These are phyloP conservation scores for Magallana gigas DNA, from an alignment of 1,140 invertebrate species.

Conservation along the genomic window DNA sequence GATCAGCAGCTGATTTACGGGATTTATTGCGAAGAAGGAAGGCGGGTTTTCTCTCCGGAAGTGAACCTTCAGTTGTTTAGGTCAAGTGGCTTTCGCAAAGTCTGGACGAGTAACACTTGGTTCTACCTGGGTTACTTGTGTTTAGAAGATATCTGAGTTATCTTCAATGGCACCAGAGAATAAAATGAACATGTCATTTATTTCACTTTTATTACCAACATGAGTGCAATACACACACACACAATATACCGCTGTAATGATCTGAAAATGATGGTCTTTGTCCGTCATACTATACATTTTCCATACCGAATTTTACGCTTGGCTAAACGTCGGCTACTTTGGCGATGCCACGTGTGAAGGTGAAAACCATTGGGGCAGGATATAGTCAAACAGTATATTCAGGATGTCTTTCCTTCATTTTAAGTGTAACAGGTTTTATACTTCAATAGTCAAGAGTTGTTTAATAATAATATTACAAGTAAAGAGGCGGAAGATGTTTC, in stretches of 20 bases:
- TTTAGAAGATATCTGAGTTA: not conserved
- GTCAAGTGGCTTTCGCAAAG: not conserved
- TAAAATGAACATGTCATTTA: too few relatives aligned
- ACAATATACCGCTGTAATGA: too few relatives aligned
- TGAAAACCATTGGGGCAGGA: not conserved
- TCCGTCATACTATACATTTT: conserved; percentile 33
- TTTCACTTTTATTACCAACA: too few relatives aligned
- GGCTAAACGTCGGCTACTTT: conserved; percentile 70
- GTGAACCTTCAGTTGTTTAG: conserved; percentile 67
- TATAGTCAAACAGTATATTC: too few relatives aligned
- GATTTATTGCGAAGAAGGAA: conserved; percentile 62
- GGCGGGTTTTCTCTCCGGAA: conserved; percentile 55
- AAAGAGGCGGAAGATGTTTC: too few relatives aligned
- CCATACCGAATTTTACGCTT: conserved; percentile 62
- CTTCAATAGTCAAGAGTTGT: too few relatives aligned
- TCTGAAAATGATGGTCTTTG: too few relatives aligned
- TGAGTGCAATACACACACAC: too few relatives aligned
- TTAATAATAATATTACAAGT: too few relatives aligned
- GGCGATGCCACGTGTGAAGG: conserved; percentile 37
- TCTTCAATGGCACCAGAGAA: too few relatives aligned
- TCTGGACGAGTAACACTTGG: conserved; percentile 61
- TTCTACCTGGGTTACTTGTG: conserved; percentile 67
- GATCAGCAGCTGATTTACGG: conserved; percentile 73
- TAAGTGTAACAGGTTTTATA: too few relatives aligned
- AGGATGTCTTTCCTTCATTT: too few relatives aligned